Evolutionary conservation across 2,113 vertebrate genomes (phyloP).

Genomic region (Alligator mississippiensis): DNA sequence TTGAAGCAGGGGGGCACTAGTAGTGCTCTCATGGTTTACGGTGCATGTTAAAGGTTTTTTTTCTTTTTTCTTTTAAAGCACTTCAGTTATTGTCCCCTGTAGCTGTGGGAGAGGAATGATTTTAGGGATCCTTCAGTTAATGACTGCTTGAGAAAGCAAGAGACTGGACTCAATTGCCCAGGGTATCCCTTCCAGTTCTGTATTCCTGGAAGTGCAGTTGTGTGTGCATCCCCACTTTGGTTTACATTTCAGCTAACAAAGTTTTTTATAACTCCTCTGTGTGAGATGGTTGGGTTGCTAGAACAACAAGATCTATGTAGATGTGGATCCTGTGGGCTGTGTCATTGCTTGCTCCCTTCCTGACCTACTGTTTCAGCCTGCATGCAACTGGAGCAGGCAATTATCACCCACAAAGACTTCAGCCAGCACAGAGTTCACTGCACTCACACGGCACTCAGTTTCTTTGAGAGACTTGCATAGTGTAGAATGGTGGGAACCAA

Average conservation of each 20-base stretch:
- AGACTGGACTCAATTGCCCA: background rate
- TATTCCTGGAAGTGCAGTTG: too few relatives aligned
- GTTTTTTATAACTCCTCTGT: rapidly evolving
- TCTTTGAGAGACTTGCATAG: background rate
- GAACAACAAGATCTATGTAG: background rate
- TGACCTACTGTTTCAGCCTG: background rate
- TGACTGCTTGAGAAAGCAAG: too few relatives aligned
- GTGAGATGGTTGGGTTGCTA: background rate
- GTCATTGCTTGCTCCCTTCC: rapidly evolving
- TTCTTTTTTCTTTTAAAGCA: too few relatives aligned
- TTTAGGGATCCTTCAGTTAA: too few relatives aligned
- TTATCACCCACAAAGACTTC: background rate
- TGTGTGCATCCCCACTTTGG: rapidly evolving
- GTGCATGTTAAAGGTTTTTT: too few relatives aligned
- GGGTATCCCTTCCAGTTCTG: too few relatives aligned
- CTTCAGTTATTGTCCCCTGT: too few relatives aligned
- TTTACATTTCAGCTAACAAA: background rate
- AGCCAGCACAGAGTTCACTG: background rate
- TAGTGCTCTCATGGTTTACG: too few relatives aligned
- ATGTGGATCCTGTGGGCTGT: background rate
- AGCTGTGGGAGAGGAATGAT: too few relatives aligned
- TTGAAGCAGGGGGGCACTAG: too few relatives aligned
- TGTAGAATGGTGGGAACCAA: too few relatives aligned
- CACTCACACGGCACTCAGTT: background rate
- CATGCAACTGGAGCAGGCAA: background rate